These are phyloP conservation scores for Oligia latruncula DNA, from an alignment of 2,888 invertebrate genomes.

Conservation along the genomic window DNA sequence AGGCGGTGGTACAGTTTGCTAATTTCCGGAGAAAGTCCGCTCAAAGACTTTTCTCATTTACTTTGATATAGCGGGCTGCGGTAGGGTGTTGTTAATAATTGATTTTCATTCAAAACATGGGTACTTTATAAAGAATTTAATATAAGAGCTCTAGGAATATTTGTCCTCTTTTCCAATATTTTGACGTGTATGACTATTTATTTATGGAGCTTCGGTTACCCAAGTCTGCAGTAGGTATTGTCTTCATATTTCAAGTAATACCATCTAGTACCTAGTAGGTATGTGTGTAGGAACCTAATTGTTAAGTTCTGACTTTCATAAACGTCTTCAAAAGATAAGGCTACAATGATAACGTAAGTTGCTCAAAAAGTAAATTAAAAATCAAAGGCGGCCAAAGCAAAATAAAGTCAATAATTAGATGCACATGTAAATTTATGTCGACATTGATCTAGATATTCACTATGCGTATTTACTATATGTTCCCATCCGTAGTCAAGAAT, in stretches of 20 bases:
- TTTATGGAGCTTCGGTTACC: background rate
- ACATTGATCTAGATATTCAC: conserved; percentile 16
- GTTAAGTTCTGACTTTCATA: background rate
- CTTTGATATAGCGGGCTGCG: background rate
- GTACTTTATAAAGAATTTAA: background rate
- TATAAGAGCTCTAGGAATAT: background rate
- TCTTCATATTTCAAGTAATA: background rate
- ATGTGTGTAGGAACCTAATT: background rate
- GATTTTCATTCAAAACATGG: conserved; percentile 19
- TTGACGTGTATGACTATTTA: background rate
- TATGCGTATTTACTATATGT: background rate
- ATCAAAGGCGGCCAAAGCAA: background rate
- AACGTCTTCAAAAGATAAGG: background rate
- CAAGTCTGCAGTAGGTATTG: background rate
- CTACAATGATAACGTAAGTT: background rate
- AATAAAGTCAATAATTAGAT: background rate
- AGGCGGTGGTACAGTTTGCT: conserved; percentile 26
- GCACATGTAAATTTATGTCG: conserved; percentile 5
- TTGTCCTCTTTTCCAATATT: conserved; percentile 8
- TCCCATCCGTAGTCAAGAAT: background rate
- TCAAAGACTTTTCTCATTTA: conserved; percentile 34
- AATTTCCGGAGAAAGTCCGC: conserved; percentile 37
- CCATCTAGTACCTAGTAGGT: background rate
- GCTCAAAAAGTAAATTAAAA: background rate
- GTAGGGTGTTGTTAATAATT: conserved; percentile 4